Percentiles rank a stretch among this genome's conserved stretches.
Evolutionary conservation across 2,113 vertebrate genomes (phyloP).

Genomic region (Candoia aspera): DNA sequence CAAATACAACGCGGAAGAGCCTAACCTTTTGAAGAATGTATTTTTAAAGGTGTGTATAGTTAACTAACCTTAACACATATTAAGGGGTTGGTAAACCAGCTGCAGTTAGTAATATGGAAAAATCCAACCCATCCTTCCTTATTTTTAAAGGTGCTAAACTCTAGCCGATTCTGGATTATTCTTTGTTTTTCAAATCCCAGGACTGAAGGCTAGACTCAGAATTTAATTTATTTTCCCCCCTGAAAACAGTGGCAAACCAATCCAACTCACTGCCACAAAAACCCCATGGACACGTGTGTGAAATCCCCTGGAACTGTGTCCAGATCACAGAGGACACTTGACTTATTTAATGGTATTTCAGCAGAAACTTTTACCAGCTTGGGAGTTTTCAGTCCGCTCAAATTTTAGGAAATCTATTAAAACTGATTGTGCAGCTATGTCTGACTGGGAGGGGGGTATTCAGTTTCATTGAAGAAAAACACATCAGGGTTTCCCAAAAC

Average conservation of each 20-base stretch:
- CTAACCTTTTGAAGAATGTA: neutral
- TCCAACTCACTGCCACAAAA: neutral
- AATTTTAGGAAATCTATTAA: neutral
- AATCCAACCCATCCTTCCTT: neutral
- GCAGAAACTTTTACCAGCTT: neutral
- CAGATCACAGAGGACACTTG: neutral
- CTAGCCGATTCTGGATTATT: neutral
- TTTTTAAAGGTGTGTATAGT: neutral
- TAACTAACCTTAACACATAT: neutral
- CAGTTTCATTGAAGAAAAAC: slow-evolving; percentile 7
- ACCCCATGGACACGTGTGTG: too few relatives aligned
- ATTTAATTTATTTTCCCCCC: too few relatives aligned
- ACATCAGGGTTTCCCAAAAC: neutral
- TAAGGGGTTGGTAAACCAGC: too few relatives aligned
- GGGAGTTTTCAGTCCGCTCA: neutral
- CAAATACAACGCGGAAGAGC: neutral
- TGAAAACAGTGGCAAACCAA: neutral
- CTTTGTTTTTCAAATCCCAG: neutral
- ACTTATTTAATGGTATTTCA: neutral
- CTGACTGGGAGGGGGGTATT: neutral
- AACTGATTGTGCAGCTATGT: neutral
- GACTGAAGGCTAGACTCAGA: neutral
- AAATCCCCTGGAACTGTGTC: neutral
- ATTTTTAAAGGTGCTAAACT: neutral
- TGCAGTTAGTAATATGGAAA: too few relatives aligned